A percentile compares a stretch with the other conserved stretches of the same genome.
Conservation (phyloP, 2,113 vertebrate genomes). For the Catharus fuscescens region DNA sequence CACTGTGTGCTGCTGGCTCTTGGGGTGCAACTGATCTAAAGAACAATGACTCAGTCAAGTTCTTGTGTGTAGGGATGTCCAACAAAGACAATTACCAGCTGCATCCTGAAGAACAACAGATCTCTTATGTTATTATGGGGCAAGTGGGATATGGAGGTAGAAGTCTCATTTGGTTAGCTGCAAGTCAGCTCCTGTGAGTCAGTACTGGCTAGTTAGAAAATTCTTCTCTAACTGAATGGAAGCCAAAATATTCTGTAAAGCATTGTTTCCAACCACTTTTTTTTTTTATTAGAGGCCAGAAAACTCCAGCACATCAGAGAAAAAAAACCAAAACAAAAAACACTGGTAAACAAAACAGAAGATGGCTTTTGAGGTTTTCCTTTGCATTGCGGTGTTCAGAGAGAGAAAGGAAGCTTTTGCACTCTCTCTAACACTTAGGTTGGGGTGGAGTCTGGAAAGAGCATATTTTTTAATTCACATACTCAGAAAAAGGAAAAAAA, state of each 20-base stretch:
- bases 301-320: not conserved
- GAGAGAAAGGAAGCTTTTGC: not conserved
- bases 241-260: not conserved
- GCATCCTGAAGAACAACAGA: not conserved
- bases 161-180: not conserved
- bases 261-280: not conserved
- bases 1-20: not conserved
- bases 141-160: not conserved
- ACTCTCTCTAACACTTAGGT: not conserved
- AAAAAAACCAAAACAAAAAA: not conserved
- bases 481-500: not conserved
- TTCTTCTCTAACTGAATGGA: not conserved
- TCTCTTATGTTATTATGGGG: not conserved
- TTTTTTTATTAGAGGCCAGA: not conserved
- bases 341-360: not conserved
- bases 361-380: not conserved
- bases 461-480: not conserved
- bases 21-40: not conserved
- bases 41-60: not conserved
- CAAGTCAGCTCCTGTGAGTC: not conserved
- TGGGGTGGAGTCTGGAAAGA: not conserved
- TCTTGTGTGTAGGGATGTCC: not conserved
- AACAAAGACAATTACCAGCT: not conserved
- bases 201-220: not conserved
- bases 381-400: not conserved